phyloP scores from a whole-genome alignment of 2,113 vertebrate species.

The Hystrix brachyura region DNA sequence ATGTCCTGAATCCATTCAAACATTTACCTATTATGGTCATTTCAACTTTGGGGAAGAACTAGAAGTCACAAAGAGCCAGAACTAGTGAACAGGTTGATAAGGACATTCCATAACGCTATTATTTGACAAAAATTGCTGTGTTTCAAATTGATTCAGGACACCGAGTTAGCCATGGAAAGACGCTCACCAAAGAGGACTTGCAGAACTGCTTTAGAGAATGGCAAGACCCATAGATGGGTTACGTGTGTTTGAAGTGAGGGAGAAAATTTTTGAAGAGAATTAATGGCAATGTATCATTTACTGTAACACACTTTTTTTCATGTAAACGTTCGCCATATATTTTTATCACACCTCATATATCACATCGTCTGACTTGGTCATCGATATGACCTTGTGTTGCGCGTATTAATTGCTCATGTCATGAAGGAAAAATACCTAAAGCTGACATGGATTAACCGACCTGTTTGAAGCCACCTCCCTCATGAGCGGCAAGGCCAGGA shows the following conservation, averaged over 20 bases:
- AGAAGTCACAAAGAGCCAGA: neutral
- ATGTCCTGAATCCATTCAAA: neutral
- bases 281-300: neutral
- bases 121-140: neutral
- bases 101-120: neutral
- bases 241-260: neutral
- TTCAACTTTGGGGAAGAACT: neutral
- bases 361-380: neutral
- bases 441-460: neutral
- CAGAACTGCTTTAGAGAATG: neutral
- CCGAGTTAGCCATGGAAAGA: neutral
- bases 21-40: neutral
- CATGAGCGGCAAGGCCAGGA: neutral
- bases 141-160: neutral
- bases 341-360: neutral
- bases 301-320: neutral
- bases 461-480: neutral
- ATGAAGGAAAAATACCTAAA: neutral
- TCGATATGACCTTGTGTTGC: neutral
- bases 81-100: neutral
- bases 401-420: neutral
- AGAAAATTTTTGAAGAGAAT: neutral
- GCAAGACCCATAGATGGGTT: neutral
- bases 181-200: neutral
- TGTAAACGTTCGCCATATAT: neutral